Percentiles rank a stretch among this genome's conserved stretches.
These are phyloP conservation scores for Drosophila tropicalis DNA, from an alignment of 1,140 invertebrate species.

Conservation along the genomic window DNA sequence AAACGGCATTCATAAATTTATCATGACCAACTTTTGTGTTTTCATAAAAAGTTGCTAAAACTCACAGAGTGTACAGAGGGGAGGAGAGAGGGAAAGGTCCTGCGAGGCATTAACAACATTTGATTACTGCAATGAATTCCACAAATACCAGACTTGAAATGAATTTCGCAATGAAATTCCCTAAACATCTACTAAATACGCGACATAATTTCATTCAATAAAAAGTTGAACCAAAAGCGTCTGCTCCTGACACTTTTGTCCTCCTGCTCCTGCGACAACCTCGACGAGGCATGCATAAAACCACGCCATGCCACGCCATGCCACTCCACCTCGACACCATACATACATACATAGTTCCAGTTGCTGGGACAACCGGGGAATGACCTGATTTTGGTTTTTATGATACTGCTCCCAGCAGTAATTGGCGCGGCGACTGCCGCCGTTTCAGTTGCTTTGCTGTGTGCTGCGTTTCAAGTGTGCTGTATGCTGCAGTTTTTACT, in stretches of 20 bases:
- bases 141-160: conserved; percentile 7
- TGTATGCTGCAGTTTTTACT: conserved; percentile 79
- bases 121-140: conserved; percentile 17
- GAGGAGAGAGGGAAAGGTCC: background rate
- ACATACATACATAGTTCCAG: conserved; percentile 13
- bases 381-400: conserved; percentile 78
- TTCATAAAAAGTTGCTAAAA: conserved; percentile 5
- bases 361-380: conserved; percentile 36
- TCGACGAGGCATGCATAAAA: conserved; percentile 29
- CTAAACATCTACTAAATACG: conserved; percentile 49
- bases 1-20: background rate
- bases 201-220: conserved; percentile 41
- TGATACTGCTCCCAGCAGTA: conserved; percentile 45
- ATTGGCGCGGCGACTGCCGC: conserved; percentile 29
- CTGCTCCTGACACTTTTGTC: conserved; percentile 10
- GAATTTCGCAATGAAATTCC: conserved; percentile 32
- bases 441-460: background rate
- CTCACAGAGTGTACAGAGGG: background rate
- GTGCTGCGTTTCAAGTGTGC: conserved; percentile 65
- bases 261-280: conserved; percentile 3
- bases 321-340: too few species aligned
- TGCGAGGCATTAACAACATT: conserved; percentile 10
- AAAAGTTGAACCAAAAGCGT: conserved; percentile 32
- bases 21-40: background rate
- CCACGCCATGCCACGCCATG: conserved; percentile 25